phyloP scores from a whole-genome alignment of 2,888 invertebrate species.

The Azorinus chamasolen region DNA sequence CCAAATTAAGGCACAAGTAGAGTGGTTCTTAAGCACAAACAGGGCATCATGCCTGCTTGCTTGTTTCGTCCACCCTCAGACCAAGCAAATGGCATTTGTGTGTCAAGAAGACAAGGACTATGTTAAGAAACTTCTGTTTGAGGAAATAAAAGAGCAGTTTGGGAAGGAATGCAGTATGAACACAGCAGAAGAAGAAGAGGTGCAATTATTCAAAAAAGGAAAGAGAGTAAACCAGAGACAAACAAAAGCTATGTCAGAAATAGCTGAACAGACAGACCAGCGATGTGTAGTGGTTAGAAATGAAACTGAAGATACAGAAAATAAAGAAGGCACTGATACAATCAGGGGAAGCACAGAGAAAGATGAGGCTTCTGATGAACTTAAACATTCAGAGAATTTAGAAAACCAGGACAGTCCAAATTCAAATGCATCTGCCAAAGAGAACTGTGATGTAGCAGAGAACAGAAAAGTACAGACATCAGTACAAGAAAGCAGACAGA shows the following conservation, averaged over 20 bases:
- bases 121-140: conserved; percentile 39
- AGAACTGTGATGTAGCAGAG: background rate
- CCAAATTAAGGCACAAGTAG: conserved; percentile 38
- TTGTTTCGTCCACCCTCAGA: conserved; percentile 59
- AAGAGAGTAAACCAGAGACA: conserved; percentile 39
- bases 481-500: background rate
- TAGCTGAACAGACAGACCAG: conserved; percentile 32
- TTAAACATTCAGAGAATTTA: too few species aligned
- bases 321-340: background rate
- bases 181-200: conserved; percentile 13
- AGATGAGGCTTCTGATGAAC: too few species aligned
- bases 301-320: background rate
- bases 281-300: conserved; percentile 24
- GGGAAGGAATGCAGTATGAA: conserved; percentile 24
- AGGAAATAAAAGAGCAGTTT: conserved; percentile 37
- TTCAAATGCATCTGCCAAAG: too few species aligned
- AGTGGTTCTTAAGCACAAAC: conserved; percentile 25
- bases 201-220: conserved; percentile 34
- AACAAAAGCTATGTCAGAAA: conserved; percentile 44
- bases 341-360: too few species aligned
- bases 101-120: conserved; percentile 43
- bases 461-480: background rate
- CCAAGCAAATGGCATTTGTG: conserved; percentile 62
- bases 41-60: conserved; percentile 44
- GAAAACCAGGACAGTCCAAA: too few species aligned